These are phyloP conservation scores for Prochilodus magdalenae DNA, from an alignment of 2,113 vertebrate genomes.

Conservation along the genomic window DNA sequence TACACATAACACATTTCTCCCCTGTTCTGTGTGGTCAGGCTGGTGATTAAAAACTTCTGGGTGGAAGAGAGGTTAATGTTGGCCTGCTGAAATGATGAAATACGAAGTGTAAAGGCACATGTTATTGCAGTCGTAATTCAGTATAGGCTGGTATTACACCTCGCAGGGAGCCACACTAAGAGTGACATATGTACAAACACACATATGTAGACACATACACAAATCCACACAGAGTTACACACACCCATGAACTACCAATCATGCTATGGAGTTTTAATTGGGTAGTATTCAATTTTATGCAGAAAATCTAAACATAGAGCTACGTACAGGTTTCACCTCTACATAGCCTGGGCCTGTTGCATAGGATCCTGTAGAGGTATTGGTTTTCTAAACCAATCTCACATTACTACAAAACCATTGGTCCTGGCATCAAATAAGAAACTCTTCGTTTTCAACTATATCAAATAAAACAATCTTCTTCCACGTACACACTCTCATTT, in stretches of 20 bases:
- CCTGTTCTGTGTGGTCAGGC: slow-evolving; percentile 1
- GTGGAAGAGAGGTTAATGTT: slow-evolving; percentile 56
- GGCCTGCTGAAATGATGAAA: slow-evolving; percentile 62
- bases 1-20: slow-evolving; percentile 12
- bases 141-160: slow-evolving; percentile 31
- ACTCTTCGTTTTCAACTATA: slow-evolving; percentile 36
- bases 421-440: slow-evolving; percentile 1
- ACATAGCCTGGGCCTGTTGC: no score
- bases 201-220: no score
- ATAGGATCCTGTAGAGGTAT: no score
- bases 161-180: slow-evolving; percentile 50
- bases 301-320: no score
- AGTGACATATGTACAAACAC: slow-evolving; percentile 53
- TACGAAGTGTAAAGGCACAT: slow-evolving; percentile 53
- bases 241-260: no score
- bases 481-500: not conserved
- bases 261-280: no score
- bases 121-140: slow-evolving; percentile 66
- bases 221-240: no score
- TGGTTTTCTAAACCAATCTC: no score
- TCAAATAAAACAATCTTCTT: not conserved
- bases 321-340: no score
- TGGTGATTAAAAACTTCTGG: slow-evolving; percentile 50
- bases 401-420: no score
- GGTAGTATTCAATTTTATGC: no score